Evolutionary conservation across 2,797 vertebrate genomes (phyloP).

Genomic region (Oryzias sinensis): DNA sequence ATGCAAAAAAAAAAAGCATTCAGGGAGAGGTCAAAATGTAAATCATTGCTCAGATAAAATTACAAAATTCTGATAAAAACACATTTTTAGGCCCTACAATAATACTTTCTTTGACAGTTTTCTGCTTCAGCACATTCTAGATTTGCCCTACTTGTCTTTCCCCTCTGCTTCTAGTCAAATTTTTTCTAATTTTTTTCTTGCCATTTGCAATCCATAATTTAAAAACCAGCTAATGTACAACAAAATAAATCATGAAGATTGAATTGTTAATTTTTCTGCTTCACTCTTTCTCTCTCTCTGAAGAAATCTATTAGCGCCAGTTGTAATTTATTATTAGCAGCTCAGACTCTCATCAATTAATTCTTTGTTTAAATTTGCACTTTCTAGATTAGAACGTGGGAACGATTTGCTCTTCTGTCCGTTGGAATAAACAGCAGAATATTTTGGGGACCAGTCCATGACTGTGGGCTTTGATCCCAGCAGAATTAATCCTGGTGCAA

Average conservation of each 20-base stretch:
- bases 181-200: no score
- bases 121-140: no score
- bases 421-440: constrained; percentile 22
- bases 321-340: constrained; percentile 1
- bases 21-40: no score
- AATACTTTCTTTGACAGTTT: no score
- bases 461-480: constrained; percentile 43
- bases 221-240: no score
- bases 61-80: no score
- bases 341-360: constrained; percentile 4
- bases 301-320: background rate
- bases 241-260: background rate
- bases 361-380: constrained; percentile 18
- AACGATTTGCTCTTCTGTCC: constrained; percentile 10
- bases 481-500: constrained; percentile 58
- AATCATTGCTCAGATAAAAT: no score
- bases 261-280: background rate
- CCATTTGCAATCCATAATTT: no score
- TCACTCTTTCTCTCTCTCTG: background rate
- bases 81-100: no score
- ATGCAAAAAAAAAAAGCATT: no score
- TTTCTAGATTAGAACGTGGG: constrained; percentile 5
- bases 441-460: constrained; percentile 32
- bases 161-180: no score
- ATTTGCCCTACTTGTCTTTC: no score